phyloP scores from a whole-genome alignment of 1,140 invertebrate genomes.

The Epicauta chinensis region DNA sequence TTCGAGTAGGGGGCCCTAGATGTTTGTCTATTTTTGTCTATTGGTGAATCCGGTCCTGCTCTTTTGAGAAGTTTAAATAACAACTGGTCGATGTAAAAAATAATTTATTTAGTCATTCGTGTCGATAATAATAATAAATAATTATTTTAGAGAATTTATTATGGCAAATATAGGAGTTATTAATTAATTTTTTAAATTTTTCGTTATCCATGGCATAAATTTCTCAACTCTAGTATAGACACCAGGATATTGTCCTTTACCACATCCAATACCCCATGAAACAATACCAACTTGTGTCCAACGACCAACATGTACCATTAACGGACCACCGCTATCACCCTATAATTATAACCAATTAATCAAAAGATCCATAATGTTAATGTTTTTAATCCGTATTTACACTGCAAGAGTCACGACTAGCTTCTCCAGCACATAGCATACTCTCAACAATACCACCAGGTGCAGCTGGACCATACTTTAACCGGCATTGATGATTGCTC shows the following conservation, averaged over 20 bases:
- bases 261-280: conserved; percentile 91
- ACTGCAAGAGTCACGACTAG: conserved; percentile 79
- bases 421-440: conserved; percentile 79
- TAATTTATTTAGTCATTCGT: conserved; percentile 9
- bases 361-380: too few species aligned
- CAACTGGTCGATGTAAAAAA: conserved; percentile 3
- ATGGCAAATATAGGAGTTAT: conserved; percentile 2
- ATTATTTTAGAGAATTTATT: neutral
- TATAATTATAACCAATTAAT: conserved; percentile 48
- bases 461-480: conserved; percentile 77
- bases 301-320: conserved; percentile 72
- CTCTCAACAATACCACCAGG: conserved; percentile 82
- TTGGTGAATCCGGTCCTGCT: too few species aligned
- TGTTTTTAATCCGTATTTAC: conserved; percentile 46
- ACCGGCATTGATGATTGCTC: conserved; percentile 69
- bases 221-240: conserved; percentile 73
- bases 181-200: conserved; percentile 53
- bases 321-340: conserved; percentile 88
- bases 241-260: conserved; percentile 83
- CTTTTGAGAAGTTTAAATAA: neutral
- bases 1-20: too few species aligned
- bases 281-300: conserved; percentile 86
- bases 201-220: conserved; percentile 72
- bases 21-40: too few species aligned
- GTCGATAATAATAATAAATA: conserved; percentile 6